Percentiles rank a stretch among this genome's conserved stretches.
phyloP scores from a whole-genome alignment of 2,113 vertebrate genomes.

The Craseonycteris thonglongyai region DNA sequence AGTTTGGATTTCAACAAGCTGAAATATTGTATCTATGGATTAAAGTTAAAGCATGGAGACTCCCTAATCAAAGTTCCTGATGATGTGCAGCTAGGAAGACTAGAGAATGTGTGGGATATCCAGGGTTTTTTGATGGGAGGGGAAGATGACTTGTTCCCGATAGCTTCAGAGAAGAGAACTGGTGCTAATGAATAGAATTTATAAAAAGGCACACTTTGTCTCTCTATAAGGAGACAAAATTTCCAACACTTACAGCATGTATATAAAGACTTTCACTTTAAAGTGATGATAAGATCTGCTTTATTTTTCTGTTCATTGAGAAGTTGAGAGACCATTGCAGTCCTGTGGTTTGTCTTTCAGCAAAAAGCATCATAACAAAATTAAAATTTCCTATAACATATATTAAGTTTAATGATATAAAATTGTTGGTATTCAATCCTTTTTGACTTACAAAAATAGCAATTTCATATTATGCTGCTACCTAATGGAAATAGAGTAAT shows the following conservation, averaged over 20 bases:
- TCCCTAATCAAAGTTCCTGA: neutral
- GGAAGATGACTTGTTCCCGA: neutral
- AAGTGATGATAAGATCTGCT: neutral
- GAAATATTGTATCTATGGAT: neutral
- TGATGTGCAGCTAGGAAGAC: neutral
- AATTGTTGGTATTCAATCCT: neutral
- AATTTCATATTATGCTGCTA: neutral
- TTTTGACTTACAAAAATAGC: neutral
- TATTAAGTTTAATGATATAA: neutral
- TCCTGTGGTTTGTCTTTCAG: neutral
- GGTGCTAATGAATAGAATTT: neutral
- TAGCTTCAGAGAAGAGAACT: neutral
- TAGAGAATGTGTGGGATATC: neutral
- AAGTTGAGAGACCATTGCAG: neutral
- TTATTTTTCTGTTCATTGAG: neutral
- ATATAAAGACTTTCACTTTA: neutral
- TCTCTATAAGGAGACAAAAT: neutral
- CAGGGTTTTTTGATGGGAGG: neutral
- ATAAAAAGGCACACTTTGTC: neutral
- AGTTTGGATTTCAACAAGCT: neutral
- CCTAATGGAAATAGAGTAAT: neutral
- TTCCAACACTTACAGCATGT: neutral
- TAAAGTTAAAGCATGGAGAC: neutral
- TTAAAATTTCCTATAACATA: neutral
- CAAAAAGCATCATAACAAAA: neutral